These are phyloP conservation scores for Otolemur crassicaudatus DNA, from an alignment of 2,797 vertebrate species.

Conservation along the genomic window DNA sequence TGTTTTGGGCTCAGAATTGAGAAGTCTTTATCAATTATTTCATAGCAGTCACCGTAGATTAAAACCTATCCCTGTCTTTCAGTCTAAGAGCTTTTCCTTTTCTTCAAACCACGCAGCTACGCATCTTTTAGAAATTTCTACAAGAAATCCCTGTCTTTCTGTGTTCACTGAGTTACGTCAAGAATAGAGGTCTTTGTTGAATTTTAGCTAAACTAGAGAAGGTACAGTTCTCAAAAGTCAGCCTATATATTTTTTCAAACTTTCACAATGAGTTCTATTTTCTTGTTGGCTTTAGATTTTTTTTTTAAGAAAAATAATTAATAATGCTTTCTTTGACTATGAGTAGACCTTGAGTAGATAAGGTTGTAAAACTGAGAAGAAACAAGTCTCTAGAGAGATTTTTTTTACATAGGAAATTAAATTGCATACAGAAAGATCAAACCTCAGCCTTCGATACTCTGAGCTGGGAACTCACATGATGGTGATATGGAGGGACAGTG, in stretches of 20 bases:
- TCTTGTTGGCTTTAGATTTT: neutral
- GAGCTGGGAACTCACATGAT: neutral
- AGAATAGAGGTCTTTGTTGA: neutral
- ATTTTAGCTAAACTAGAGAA: slow-evolving; percentile 40
- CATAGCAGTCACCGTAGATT: neutral
- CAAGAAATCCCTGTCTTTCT: neutral
- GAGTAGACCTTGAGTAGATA: neutral
- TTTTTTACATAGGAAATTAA: slow-evolving; percentile 39
- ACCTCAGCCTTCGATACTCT: neutral
- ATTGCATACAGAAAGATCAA: neutral
- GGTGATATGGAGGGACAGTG: neutral
- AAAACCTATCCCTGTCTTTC: neutral
- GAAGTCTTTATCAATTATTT: neutral
- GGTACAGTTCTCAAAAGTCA: neutral
- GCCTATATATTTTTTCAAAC: neutral
- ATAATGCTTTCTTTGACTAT: neutral
- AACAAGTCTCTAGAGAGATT: neutral
- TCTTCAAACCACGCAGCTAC: neutral
- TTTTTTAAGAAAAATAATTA: neutral
- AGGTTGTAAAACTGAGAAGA: neutral
- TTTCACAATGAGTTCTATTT: slow-evolving; percentile 32
- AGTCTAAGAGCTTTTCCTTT: neutral
- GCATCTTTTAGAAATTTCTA: neutral
- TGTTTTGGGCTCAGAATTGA: slow-evolving; percentile 3
- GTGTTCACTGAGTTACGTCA: neutral